These are phyloP conservation scores for Eutolmus rufibarbis DNA, from an alignment of 2,888 invertebrate genomes.

Conservation along the genomic window DNA sequence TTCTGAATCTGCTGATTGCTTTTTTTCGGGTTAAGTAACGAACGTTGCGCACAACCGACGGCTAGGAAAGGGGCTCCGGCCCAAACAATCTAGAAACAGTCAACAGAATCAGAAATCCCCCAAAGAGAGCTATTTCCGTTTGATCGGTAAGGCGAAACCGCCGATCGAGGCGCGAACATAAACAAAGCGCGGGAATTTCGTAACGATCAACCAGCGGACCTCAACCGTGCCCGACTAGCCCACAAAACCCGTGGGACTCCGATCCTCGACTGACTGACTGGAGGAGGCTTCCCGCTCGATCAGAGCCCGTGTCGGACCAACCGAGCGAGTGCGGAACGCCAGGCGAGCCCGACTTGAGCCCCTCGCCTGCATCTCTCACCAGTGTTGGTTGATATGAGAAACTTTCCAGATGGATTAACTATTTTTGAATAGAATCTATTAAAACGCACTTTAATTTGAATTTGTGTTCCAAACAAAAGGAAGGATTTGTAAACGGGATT, in stretches of 20 bases:
- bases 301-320: neutral
- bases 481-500: neutral
- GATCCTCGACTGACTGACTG: conserved; percentile 1
- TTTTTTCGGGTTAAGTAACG: neutral
- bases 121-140: neutral
- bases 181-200: neutral
- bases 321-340: neutral
- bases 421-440: neutral
- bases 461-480: neutral
- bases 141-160: neutral
- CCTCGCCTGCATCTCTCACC: neutral
- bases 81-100: neutral
- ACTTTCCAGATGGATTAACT: neutral
- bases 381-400: neutral
- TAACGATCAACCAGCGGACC: neutral
- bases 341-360: neutral
- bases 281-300: neutral
- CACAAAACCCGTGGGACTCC: neutral
- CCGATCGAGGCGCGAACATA: neutral
- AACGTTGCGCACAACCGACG: neutral
- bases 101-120: neutral
- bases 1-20: neutral
- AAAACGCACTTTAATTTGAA: neutral
- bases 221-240: neutral
- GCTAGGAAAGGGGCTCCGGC: neutral